phyloP scores from a whole-genome alignment of 2,888 invertebrate genomes.

The Drosophila prolongata region DNA sequence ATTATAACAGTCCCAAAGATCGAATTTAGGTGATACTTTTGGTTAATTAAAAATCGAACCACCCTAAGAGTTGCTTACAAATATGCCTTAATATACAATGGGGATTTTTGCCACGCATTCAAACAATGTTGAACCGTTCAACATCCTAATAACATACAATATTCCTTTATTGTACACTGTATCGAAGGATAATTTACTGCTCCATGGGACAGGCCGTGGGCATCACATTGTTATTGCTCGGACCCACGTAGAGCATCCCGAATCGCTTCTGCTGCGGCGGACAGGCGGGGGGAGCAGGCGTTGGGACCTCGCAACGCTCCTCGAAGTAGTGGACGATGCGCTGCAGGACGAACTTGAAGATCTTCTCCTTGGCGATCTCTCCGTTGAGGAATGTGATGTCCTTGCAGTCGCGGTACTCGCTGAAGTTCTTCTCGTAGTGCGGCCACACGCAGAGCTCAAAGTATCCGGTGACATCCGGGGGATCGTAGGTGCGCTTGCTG shows the following conservation, averaged over 20 bases:
- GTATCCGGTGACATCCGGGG: conserved; percentile 94
- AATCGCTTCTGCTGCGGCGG: conserved; percentile 79
- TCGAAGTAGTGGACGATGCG: conserved; percentile 80
- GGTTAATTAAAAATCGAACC: conserved; percentile 7
- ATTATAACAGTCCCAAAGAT: background rate
- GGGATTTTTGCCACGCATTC: conserved; percentile 7
- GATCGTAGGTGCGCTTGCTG: conserved; percentile 89
- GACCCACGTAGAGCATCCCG: conserved; percentile 59
- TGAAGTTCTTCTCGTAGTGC: conserved; percentile 87
- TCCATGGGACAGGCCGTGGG: conserved; percentile 80
- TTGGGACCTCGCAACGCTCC: conserved; percentile 75
- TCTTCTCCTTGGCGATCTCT: conserved; percentile 81
- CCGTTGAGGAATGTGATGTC: conserved; percentile 83
- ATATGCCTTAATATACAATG: conserved; percentile 8
- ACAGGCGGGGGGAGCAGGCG: conserved; percentile 54
- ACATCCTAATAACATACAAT: conserved; percentile 13
- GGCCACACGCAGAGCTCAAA: conserved; percentile 97
- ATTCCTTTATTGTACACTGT: conserved; percentile 9
- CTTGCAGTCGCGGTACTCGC: conserved; percentile 83
- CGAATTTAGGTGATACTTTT: background rate
- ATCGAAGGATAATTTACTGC: conserved; percentile 56
- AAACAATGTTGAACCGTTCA: conserved; percentile 14
- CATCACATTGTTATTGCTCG: conserved; percentile 53
- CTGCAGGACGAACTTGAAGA: conserved; percentile 82
- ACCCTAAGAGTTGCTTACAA: conserved; percentile 16